Evolutionary conservation across 2,797 vertebrate genomes (phyloP), one percentile per base, ranked within the genome.

Genomic region (Cuniculus paca): DNA sequence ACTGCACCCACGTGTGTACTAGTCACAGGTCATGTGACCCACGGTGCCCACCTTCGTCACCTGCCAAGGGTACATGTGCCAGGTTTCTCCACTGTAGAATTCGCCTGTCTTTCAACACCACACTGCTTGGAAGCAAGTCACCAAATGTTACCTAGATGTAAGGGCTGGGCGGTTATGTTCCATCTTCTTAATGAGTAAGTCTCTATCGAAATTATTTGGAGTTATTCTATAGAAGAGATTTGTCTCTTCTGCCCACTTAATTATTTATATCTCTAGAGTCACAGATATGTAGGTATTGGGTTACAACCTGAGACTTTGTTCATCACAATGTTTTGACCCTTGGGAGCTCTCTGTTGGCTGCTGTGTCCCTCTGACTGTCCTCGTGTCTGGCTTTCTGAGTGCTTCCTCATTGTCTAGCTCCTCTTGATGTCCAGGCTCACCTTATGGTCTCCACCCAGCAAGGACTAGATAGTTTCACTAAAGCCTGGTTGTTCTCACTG

Each of bases 71-170:
- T 3, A 17, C 0, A 26, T 20, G 17, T 54, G 19, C 22, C 42
- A 1, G 12, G 17, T 3, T n/a, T 54, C 24, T 20, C 42, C 10
- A 34, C 19, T 0, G 19, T 7, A 10, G 36, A 6, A 2, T 22
- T 79, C 45, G 2, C 1, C 4, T 13, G 3, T 22, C 0, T 77
- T 72, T 36, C 8, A 31, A 7, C 28, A 3, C 1, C 11, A 28
- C 2, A 19, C 77, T 56, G 6, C 1, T 14, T 31, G 28, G 81
- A 22, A 70, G 31, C 56, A 52, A 9, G 34, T 45, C 45, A 36
- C 31, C 6, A 19, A 17, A 52, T 8, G 2, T 34, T 7, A 50
- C 31, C 14, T 31, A 24, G 56, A 36, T 24, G 20, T 24, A 24
- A 45, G 34, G 65, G 78, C 3, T 13, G 9, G 70, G 39, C n/a